Evolutionary conservation across 2,888 invertebrate genomes (phyloP), one percentile per base, ranked within the genome.

Genomic region (Pogonocherus hispidulus): DNA sequence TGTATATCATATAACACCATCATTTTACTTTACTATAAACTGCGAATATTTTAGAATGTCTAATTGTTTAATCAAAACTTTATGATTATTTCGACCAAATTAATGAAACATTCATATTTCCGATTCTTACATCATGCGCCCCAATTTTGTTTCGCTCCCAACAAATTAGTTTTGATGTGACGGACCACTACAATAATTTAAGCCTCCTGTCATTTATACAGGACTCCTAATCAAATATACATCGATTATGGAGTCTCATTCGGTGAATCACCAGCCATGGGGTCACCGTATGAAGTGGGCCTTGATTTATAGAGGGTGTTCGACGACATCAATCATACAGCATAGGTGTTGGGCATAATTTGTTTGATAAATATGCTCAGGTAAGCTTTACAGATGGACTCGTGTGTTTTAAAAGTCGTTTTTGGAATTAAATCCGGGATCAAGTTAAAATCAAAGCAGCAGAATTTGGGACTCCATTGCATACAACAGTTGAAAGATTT

Each of bases 191-290:
- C 59, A 70, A 74, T 71, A 64, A 72, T 71, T 72, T 64, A 65
- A 71, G 66, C 68, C 55, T 66, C 66, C 59, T 64, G 69, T 68
- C 70, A 70, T 72, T 74, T 71, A 63, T 77, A 70, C 69, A 62
- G 70, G 73, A 74, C 63, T 66, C 69, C 71, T 75, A 76, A 78
- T 78, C 76, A 75, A 76, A 75, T 76, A 76, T 70, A 75, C 76
- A 78, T 78, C 78, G 76, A 78, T 76, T 76, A 76, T 70, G 70
- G 73, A 66, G 72, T 71, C 71, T 72, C 73, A 73, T 70, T 76
- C 66, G 75, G 75, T 78, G 78, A 78, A 71, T 78, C 78, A 78
- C 72, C 74, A 66, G 71, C 51, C 63, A 62, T 67, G 69, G 70
- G 75, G 71, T 60, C 65, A 56, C 44, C 35, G 23, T 52, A 71